These are phyloP conservation scores for Periophthalmodon schlosseri DNA, from an alignment of 2,113 vertebrate genomes.

Conservation along the genomic window DNA sequence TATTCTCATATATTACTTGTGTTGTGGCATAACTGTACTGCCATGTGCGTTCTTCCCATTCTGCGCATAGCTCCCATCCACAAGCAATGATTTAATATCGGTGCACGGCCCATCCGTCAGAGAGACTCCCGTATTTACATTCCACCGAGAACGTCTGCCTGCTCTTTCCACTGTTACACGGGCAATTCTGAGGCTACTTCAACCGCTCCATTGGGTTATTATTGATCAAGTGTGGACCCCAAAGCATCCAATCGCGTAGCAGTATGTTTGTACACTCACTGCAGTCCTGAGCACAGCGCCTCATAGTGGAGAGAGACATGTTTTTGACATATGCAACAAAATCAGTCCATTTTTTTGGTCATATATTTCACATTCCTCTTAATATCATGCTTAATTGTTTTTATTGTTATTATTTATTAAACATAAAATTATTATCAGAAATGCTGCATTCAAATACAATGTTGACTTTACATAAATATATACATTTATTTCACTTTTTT, in stretches of 20 bases:
- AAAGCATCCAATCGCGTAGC: neutral
- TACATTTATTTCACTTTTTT: no score
- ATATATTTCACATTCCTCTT: no score
- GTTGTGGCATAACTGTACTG: neutral
- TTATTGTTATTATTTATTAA: no score
- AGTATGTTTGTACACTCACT: neutral
- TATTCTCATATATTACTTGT: neutral
- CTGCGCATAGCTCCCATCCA: conserved; percentile 23
- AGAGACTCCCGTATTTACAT: conserved; percentile 70
- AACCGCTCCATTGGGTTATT: conserved; percentile 34
- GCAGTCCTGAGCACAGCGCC: neutral
- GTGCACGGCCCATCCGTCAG: conserved; percentile 30
- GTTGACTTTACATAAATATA: no score
- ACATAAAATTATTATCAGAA: no score
- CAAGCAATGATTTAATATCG: conserved; percentile 36
- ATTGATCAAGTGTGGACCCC: conserved; percentile 32
- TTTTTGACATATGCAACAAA: no score
- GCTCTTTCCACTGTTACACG: conserved; percentile 69
- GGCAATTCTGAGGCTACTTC: conserved; percentile 52
- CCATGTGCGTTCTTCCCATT: neutral
- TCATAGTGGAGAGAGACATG: neutral
- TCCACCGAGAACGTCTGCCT: conserved; percentile 57
- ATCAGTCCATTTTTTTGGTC: no score
- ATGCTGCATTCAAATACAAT: no score
- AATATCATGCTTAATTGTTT: no score